Evolutionary conservation across 2,113 vertebrate species (phyloP).

Genomic region (Bubo bubo): DNA sequence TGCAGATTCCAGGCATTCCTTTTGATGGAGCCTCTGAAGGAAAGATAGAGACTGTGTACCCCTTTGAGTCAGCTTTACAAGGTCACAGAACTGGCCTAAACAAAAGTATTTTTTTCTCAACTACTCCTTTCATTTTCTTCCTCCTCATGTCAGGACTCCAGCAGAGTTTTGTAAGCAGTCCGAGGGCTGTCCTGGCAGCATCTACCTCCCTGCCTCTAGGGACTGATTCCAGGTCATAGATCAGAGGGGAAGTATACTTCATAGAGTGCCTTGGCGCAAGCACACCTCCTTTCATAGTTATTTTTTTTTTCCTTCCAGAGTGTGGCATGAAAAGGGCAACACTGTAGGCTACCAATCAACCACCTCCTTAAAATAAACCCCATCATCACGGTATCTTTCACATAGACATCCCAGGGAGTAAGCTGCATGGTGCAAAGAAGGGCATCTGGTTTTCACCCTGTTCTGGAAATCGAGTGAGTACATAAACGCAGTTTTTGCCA

Average conservation of each 20-base stretch:
- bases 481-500: constrained; percentile 2
- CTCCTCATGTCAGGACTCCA: constrained; percentile 59
- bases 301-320: constrained; percentile 8
- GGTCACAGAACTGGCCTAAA: constrained; percentile 64
- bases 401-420: constrained; percentile 42
- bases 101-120: constrained; percentile 66
- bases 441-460: constrained; percentile 60
- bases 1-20: constrained; percentile 65
- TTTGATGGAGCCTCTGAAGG: constrained; percentile 55
- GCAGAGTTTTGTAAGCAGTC: constrained; percentile 63
- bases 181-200: constrained; percentile 32
- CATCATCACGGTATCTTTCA: constrained; percentile 45
- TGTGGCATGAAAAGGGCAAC: constrained; percentile 58
- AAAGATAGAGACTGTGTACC: constrained; percentile 30
- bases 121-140: constrained; percentile 59
- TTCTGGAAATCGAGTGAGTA: constrained; percentile 36
- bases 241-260: constrained; percentile 52
- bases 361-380: constrained; percentile 57
- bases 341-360: constrained; percentile 54
- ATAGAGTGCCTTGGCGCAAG: neutral
- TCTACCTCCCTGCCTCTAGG: constrained; percentile 36
- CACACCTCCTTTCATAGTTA: constrained; percentile 31
- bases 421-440: constrained; percentile 31
- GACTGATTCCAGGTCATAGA: constrained; percentile 61
- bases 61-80: constrained; percentile 55